Percentiles rank a stretch among this genome's conserved stretches.
phyloP scores from a whole-genome alignment of 2,797 vertebrate genomes.

The Adrianichthys oophorus region DNA sequence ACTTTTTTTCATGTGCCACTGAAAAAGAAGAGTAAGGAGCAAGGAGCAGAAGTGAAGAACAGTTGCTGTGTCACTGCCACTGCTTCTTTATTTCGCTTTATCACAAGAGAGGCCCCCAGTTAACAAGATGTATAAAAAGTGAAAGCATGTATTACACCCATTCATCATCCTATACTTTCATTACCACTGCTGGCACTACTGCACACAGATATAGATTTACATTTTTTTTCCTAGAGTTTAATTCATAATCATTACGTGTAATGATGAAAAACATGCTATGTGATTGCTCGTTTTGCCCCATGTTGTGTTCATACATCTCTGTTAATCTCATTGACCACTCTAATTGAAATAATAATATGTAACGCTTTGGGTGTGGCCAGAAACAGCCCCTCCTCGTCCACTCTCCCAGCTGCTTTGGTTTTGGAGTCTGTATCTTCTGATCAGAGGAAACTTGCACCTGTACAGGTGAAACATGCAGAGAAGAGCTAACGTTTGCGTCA shows the following conservation, averaged over 20 bases:
- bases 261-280: constrained; percentile 74
- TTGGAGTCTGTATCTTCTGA: constrained; percentile 1
- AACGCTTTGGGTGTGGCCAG: constrained; percentile 9
- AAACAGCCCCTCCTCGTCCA: background rate
- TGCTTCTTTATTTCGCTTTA: constrained; percentile 70
- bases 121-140: constrained; percentile 81
- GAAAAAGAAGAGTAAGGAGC: constrained; percentile 43
- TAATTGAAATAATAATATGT: constrained; percentile 49
- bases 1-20: constrained; percentile 24
- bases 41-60: constrained; percentile 39
- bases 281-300: constrained; percentile 66
- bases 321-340: constrained; percentile 66
- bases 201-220: constrained; percentile 65
- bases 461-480: background rate
- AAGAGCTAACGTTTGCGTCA: background rate
- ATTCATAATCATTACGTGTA: constrained; percentile 78
- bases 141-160: constrained; percentile 75
- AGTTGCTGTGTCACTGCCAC: constrained; percentile 42
- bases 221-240: constrained; percentile 49
- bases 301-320: constrained; percentile 74
- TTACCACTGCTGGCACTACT: constrained; percentile 64
- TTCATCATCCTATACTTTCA: constrained; percentile 78
- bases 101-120: constrained; percentile 60
- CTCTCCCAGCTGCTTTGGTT: background rate
- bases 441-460: background rate